Conservation (phyloP, 1,140 invertebrate genomes). For the Diabrotica virgifera region DNA sequence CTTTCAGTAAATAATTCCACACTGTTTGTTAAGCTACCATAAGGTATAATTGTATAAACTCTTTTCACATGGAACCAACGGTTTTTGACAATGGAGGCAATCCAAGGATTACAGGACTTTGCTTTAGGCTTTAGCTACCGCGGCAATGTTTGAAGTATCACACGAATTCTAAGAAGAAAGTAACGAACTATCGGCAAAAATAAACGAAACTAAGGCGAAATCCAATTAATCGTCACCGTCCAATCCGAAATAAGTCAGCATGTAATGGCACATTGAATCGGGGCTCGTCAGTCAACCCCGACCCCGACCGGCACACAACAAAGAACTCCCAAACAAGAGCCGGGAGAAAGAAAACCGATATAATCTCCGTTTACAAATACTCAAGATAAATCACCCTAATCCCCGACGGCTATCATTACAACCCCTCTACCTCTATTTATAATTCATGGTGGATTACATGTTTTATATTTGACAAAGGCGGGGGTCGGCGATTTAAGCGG, state of each 20-base stretch:
- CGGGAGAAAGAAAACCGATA: slow-evolving; percentile 16
- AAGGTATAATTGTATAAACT: too few relatives aligned
- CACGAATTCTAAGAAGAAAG: background rate
- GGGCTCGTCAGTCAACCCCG: slow-evolving; percentile 3
- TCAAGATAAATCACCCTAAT: slow-evolving; percentile 36
- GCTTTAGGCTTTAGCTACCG: too few relatives aligned
- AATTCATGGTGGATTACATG: slow-evolving; percentile 38
- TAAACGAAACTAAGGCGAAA: background rate
- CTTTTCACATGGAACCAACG: too few relatives aligned
- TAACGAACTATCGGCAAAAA: background rate
- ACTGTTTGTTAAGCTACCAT: too few relatives aligned
- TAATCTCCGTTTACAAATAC: slow-evolving; percentile 33
- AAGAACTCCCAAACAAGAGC: slow-evolving; percentile 17
- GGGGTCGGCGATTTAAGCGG: slow-evolving; percentile 24
- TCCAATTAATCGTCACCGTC: background rate
- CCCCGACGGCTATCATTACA: slow-evolving; percentile 30
- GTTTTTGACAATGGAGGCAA: too few relatives aligned
- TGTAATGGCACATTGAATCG: slow-evolving; percentile 6
- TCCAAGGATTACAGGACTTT: too few relatives aligned
- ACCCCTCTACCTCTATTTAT: slow-evolving; percentile 23
- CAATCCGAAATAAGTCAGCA: background rate
- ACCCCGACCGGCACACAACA: slow-evolving; percentile 3
- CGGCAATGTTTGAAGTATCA: too few relatives aligned
- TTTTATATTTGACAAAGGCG: slow-evolving; percentile 35
- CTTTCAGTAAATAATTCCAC: too few relatives aligned